Evolutionary conservation across 2,797 vertebrate genomes (phyloP).

Genomic region (Pipistrellus pipistrellus): DNA sequence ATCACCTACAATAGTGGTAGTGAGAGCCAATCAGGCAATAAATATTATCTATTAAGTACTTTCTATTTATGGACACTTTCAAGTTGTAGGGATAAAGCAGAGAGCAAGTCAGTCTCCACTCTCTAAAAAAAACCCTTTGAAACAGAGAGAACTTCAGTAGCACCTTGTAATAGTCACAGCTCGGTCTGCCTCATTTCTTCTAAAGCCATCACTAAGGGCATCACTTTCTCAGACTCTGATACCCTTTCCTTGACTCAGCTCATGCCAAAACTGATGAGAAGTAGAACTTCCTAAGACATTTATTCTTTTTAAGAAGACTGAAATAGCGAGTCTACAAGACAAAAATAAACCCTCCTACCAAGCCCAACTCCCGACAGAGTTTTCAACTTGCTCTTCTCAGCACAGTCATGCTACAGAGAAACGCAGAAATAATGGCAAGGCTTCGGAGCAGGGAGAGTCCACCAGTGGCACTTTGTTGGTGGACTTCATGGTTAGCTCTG

Average conservation of each 20-base stretch:
- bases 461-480: neutral
- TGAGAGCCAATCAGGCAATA: neutral
- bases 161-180: neutral
- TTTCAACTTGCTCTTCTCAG: neutral
- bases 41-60: neutral
- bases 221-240: neutral
- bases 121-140: neutral
- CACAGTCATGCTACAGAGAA: neutral
- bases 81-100: neutral
- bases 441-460: neutral
- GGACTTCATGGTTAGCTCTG: neutral
- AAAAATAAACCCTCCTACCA: neutral
- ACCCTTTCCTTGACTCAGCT: neutral
- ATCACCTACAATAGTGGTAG: neutral
- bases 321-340: constrained; percentile 11
- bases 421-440: neutral
- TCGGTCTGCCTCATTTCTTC: neutral
- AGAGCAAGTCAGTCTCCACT: neutral
- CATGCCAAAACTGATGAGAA: neutral
- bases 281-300: neutral
- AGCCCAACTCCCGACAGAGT: neutral
- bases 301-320: neutral
- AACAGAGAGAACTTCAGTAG: neutral
- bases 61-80: neutral
- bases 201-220: neutral